Percentiles rank a stretch among this genome's conserved stretches.
These are phyloP conservation scores for Babyrousa celebensis DNA, from an alignment of 2,797 vertebrate species.

Conservation along the genomic window DNA sequence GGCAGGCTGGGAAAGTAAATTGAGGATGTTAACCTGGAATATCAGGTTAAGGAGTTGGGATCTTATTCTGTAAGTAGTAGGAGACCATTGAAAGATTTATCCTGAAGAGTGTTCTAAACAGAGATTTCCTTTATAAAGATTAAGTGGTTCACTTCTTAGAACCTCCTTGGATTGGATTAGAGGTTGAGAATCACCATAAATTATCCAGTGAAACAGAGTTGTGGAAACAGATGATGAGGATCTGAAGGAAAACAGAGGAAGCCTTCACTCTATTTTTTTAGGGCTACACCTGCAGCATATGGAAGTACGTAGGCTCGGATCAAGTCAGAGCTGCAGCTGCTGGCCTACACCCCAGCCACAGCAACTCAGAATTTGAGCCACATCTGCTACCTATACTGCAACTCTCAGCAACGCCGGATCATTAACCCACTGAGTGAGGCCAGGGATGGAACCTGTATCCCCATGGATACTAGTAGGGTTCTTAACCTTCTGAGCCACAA, in stretches of 20 bases:
- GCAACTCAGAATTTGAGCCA: too few species aligned
- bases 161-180: neutral
- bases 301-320: too few species aligned
- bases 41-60: neutral
- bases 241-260: constrained; percentile 29
- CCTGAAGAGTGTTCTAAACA: neutral
- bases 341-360: too few species aligned
- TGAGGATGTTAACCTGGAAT: neutral
- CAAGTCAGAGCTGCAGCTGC: too few species aligned
- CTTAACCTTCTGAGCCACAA: too few species aligned
- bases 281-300: too few species aligned
- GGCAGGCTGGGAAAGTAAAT: neutral
- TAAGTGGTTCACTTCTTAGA: neutral
- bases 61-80: constrained; percentile 44
- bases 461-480: too few species aligned
- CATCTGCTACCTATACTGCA: too few species aligned
- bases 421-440: too few species aligned
- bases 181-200: neutral
- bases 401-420: too few species aligned
- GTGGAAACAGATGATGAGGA: neutral
- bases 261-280: neutral
- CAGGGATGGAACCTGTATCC: too few species aligned
- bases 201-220: neutral
- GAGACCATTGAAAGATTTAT: constrained; percentile 30
- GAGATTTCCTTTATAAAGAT: constrained; percentile 20